Percentiles rank a stretch among this genome's conserved stretches.
These are phyloP conservation scores for Leucania comma DNA, from an alignment of 2,888 invertebrate genomes.

Conservation along the genomic window DNA sequence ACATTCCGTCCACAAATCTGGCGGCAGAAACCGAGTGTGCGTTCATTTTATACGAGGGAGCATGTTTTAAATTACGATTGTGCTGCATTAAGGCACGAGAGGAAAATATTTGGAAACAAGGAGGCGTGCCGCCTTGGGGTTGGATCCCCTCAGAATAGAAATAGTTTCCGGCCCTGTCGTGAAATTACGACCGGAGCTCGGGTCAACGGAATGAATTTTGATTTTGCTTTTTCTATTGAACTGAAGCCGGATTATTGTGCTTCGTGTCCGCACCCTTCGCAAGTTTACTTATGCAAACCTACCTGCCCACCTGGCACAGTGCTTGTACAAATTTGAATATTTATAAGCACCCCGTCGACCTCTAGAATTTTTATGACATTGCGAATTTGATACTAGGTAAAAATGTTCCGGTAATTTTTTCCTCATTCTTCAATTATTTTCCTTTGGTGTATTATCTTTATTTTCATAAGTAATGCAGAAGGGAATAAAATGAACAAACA, in stretches of 20 bases:
- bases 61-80: conserved; percentile 78
- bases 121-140: conserved; percentile 75
- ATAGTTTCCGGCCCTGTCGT: conserved; percentile 83
- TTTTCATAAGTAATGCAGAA: conserved; percentile 58
- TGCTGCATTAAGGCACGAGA: conserved; percentile 66
- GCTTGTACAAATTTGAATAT: conserved; percentile 81
- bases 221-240: conserved; percentile 85
- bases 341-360: conserved; percentile 71
- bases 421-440: conserved; percentile 68
- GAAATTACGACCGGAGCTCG: conserved; percentile 80
- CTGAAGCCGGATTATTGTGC: conserved; percentile 78
- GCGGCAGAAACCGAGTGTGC: conserved; percentile 64
- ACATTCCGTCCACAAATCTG: conserved; percentile 77
- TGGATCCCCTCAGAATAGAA: conserved; percentile 84
- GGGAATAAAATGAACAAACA: conserved; percentile 41
- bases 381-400: conserved; percentile 72
- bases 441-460: conserved; percentile 55
- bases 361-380: conserved; percentile 75
- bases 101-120: conserved; percentile 80
- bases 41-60: conserved; percentile 71
- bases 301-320: conserved; percentile 71
- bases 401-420: conserved; percentile 59
- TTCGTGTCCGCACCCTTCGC: conserved; percentile 70
- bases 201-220: conserved; percentile 88
- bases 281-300: conserved; percentile 80